A percentile compares a stretch with the other conserved stretches of the same genome.
phyloP scores from a whole-genome alignment of 2,113 vertebrate species.

The Trogon surrucura region DNA sequence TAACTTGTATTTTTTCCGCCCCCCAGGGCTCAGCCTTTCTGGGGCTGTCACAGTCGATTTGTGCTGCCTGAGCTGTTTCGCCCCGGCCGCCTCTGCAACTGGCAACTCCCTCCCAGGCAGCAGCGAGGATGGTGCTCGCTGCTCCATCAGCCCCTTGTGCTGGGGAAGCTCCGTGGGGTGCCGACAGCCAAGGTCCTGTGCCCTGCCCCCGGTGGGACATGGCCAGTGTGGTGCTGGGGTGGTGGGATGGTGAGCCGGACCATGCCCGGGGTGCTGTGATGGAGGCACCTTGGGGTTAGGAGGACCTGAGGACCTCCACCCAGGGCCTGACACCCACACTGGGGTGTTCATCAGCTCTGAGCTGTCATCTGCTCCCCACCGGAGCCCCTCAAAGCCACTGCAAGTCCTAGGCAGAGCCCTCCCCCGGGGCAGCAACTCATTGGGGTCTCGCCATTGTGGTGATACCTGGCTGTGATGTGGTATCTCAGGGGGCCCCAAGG shows the following conservation, averaged over 20 bases:
- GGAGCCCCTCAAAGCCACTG: neutral
- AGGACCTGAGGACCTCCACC: fast-evolving
- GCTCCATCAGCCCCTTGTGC: neutral
- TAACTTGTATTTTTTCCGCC: slow-evolving; percentile 61
- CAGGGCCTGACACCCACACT: neutral
- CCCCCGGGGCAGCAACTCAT: fast-evolving
- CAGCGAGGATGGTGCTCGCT: neutral
- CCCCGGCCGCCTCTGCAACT: neutral
- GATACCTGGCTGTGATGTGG: fast-evolving
- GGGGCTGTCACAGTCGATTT: slow-evolving; percentile 81
- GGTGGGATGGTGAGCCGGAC: neutral
- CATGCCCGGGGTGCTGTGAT: fast-evolving
- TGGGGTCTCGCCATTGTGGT: fast-evolving
- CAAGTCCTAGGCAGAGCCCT: neutral
- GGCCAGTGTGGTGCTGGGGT: fast-evolving
- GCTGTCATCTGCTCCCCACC: neutral
- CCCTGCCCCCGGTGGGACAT: fast-evolving
- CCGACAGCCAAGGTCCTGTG: fast-evolving
- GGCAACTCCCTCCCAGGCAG: slow-evolving; percentile 7
- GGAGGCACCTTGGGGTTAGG: neutral
- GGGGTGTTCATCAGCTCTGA: neutral
- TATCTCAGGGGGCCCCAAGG: neutral
- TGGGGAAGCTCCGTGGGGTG: neutral
- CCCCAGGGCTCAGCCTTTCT: slow-evolving; percentile 74
- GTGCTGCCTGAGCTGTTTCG: slow-evolving; percentile 75